phyloP scores from a whole-genome alignment of 2,888 invertebrate genomes.

The Drosophila fulvimacula region DNA sequence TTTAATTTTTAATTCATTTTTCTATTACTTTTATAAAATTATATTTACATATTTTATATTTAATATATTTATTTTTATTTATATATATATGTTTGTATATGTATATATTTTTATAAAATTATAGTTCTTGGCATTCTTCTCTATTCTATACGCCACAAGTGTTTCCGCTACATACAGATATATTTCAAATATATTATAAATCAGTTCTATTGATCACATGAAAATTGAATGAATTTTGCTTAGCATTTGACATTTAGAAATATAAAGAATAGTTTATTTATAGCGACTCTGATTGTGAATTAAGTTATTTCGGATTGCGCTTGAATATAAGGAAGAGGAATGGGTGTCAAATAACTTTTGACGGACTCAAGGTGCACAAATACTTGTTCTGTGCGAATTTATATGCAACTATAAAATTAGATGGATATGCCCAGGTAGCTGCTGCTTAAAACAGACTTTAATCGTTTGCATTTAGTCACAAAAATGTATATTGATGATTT shows the following conservation, averaged over 20 bases:
- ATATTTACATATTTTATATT: no score
- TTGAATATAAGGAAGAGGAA: background rate
- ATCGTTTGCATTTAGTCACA: background rate
- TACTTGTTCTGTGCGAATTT: background rate
- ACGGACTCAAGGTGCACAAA: background rate
- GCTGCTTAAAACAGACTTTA: background rate
- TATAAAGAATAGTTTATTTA: background rate
- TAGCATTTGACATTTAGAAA: background rate
- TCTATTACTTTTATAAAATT: no score
- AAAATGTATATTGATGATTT: background rate
- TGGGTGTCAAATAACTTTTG: background rate
- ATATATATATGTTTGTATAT: no score
- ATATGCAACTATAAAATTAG: background rate
- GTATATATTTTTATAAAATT: background rate
- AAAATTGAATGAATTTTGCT: background rate
- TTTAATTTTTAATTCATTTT: no score
- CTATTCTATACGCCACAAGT: background rate
- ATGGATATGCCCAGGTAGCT: no score
- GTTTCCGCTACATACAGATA: background rate
- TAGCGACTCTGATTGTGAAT: background rate
- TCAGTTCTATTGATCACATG: slow-evolving; percentile 1
- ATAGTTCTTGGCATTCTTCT: slow-evolving; percentile 4
- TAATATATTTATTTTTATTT: no score
- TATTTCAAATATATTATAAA: background rate
- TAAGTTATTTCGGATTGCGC: background rate